A percentile compares a stretch with the other conserved stretches of the same genome.
phyloP scores from a whole-genome alignment of 2,797 vertebrate species.

The Oreochromis grahami region DNA sequence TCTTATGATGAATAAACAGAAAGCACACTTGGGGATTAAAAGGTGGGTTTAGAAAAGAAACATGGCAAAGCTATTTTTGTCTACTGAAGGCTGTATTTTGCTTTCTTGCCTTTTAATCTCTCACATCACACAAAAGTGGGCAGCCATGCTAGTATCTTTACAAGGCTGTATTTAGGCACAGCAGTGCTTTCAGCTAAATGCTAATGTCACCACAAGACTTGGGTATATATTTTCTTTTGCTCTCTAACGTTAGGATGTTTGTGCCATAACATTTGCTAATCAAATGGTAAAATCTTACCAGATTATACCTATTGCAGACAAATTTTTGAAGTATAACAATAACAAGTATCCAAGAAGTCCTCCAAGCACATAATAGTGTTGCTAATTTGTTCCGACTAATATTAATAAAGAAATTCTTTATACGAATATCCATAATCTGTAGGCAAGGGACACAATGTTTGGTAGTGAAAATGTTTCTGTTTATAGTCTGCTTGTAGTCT shows the following conservation, averaged over 20 bases:
- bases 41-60: not conserved
- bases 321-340: fast-evolving
- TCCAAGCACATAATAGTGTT: not conserved
- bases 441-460: not conserved
- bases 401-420: not conserved
- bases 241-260: not conserved
- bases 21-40: not conserved
- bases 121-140: not conserved
- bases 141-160: not conserved
- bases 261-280: not conserved
- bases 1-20: not conserved
- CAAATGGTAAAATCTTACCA: not conserved
- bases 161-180: not conserved
- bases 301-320: not conserved
- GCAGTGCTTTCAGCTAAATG: not conserved
- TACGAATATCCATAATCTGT: not conserved
- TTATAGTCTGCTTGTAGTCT: not conserved
- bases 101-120: not conserved
- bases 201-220: not conserved
- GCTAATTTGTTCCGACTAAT: not conserved
- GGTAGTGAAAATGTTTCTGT: not conserved
- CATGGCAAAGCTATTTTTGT: not conserved
- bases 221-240: not conserved
- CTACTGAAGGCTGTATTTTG: not conserved
- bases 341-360: not conserved